Percentiles rank a stretch among this genome's conserved stretches.
Conservation (phyloP, 2,113 vertebrate genomes). For the Andinoacara biseriatus region DNA sequence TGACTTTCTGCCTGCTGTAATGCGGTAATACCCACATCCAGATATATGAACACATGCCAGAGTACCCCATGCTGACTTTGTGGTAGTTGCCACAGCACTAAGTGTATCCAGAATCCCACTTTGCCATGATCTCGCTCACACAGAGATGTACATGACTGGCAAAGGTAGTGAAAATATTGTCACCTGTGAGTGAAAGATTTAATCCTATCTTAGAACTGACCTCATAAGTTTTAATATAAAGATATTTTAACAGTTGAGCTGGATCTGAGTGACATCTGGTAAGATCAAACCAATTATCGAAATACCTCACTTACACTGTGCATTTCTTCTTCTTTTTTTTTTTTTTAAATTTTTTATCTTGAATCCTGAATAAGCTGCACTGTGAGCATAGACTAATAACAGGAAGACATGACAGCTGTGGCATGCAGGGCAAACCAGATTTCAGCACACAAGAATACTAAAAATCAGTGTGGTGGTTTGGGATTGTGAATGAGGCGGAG, state of each 20-base stretch:
- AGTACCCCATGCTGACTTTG: neutral
- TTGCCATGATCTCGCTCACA: neutral
- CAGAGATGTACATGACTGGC: fast-evolving
- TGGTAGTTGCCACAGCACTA: neutral
- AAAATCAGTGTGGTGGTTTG: conserved; percentile 5
- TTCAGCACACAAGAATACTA: conserved; percentile 29
- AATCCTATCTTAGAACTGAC: neutral
- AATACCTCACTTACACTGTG: neutral
- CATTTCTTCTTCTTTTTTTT: neutral
- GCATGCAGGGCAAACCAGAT: conserved; percentile 31
- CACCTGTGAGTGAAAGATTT: neutral
- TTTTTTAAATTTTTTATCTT: neutral
- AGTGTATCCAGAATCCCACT: neutral
- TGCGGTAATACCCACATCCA: neutral
- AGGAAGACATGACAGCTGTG: conserved; percentile 35
- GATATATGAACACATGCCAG: neutral
- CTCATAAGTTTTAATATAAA: neutral
- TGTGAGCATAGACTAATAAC: conserved; percentile 3
- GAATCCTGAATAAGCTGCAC: conserved; percentile 1
- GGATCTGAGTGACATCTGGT: neutral
- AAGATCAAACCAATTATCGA: neutral
- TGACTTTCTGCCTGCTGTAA: neutral
- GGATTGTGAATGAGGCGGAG: conserved; percentile 11
- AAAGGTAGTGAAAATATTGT: neutral
- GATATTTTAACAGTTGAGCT: neutral